Evolutionary conservation across 2,113 vertebrate species (phyloP).

Genomic region (Hyla sarda): DNA sequence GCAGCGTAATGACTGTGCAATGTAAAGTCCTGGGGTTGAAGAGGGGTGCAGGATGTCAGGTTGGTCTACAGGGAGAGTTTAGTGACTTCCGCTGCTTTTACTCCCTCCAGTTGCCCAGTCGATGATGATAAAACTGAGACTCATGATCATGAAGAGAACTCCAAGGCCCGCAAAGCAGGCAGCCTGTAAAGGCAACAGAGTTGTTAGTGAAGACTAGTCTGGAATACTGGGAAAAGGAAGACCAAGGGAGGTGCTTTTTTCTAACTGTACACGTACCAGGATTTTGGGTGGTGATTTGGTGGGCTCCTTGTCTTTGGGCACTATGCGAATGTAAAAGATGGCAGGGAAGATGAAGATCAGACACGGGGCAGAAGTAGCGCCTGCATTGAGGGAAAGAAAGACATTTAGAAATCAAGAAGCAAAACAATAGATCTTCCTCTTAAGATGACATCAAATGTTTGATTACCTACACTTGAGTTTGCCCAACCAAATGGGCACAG

Average conservation of each 20-base stretch:
- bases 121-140: constrained; percentile 94
- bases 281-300: constrained; percentile 87
- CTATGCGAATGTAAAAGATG: constrained; percentile 95
- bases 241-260: background rate
- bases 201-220: background rate
- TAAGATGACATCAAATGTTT: background rate
- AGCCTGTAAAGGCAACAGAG: constrained; percentile 74
- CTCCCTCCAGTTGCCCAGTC: constrained; percentile 85
- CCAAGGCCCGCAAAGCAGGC: constrained; percentile 88
- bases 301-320: constrained; percentile 92
- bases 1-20: background rate
- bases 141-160: constrained; percentile 95
- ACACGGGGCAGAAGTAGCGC: constrained; percentile 95
- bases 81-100: constrained; percentile 84
- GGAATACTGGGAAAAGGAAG: background rate
- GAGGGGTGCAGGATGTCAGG: background rate
- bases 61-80: constrained; percentile 63
- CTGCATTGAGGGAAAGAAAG: constrained; percentile 67
- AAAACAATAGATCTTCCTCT: background rate
- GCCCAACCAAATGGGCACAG: no score
- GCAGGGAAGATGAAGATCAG: constrained; percentile 99
- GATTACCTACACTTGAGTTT: no score
- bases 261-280: constrained; percentile 76
- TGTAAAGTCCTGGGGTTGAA: constrained; percentile 37
- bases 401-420: background rate